A percentile compares a stretch with the other conserved stretches of the same genome.
Evolutionary conservation across 2,797 vertebrate species (phyloP).

Genomic region (Rhynchotus rufescens): DNA sequence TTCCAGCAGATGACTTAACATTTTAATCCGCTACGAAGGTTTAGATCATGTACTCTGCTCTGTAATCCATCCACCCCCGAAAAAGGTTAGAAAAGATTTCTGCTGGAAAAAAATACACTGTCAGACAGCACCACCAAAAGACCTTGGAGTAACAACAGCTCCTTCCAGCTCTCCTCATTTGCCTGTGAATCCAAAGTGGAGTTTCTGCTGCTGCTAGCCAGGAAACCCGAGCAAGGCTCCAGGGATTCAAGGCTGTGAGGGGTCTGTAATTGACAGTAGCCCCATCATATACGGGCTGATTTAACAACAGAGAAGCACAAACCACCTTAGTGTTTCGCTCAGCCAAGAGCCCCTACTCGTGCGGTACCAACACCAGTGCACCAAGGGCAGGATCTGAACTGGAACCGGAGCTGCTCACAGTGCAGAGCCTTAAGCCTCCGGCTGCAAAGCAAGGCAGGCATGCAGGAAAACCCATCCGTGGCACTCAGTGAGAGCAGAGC

Average conservation of each 20-base stretch:
- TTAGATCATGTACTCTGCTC: neutral
- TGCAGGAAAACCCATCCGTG: constrained; percentile 58
- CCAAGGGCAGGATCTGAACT: neutral
- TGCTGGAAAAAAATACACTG: neutral
- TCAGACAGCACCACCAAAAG: neutral
- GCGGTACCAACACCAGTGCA: neutral
- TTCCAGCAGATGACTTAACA: neutral
- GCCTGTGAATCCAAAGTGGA: neutral
- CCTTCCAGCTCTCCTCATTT: constrained; percentile 3
- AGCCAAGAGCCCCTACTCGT: constrained; percentile 10
- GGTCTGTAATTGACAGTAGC: constrained; percentile 75
- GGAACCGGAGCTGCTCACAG: constrained; percentile 50
- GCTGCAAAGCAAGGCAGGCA: constrained; percentile 58
- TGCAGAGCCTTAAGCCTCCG: constrained; percentile 23
- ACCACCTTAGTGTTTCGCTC: constrained; percentile 49
- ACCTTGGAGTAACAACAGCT: neutral
- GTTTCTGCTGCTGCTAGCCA: constrained; percentile 49
- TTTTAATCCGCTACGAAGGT: neutral
- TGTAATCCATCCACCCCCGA: neutral
- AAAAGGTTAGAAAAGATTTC: neutral
- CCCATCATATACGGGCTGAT: constrained; percentile 38
- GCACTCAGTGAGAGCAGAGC: constrained; percentile 28
- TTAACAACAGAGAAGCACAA: constrained; percentile 40
- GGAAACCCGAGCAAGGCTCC: constrained; percentile 57
- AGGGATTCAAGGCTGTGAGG: constrained; percentile 69